A percentile compares a stretch with the other conserved stretches of the same genome.
These are phyloP conservation scores for Saccopteryx bilineata DNA, from an alignment of 2,113 vertebrate species.

Conservation along the genomic window DNA sequence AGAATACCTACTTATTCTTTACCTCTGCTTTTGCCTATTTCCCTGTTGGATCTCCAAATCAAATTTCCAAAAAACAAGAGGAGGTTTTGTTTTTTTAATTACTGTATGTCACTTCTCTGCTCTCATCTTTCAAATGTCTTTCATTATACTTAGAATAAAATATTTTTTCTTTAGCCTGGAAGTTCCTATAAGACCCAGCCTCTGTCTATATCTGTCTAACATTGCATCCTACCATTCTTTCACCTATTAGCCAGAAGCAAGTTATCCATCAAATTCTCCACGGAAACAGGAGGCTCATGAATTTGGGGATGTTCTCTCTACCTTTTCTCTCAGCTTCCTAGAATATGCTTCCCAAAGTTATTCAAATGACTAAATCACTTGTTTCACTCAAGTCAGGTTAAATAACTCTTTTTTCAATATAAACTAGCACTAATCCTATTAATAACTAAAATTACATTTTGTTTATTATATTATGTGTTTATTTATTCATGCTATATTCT, in stretches of 20 bases:
- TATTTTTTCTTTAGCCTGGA: background rate
- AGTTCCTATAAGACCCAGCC: background rate
- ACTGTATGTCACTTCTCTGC: background rate
- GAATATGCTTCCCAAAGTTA: background rate
- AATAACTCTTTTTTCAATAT: background rate
- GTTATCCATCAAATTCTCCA: background rate
- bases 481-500: background rate
- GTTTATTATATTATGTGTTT: background rate
- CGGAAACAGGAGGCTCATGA: background rate
- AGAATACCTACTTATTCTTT: background rate
- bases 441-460: background rate
- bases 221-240: background rate
- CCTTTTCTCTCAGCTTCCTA: background rate
- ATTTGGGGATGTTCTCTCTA: rapidly evolving
- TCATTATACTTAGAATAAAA: background rate
- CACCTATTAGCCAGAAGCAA: background rate
- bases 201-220: background rate
- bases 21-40: background rate
- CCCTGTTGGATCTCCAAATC: background rate
- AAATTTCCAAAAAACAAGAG: background rate
- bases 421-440: background rate
- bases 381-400: background rate
- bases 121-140: background rate
- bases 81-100: background rate
- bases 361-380: rapidly evolving